phyloP scores from a whole-genome alignment of 92 coral and sea anemone genomes.

The Phymanthus crucifer region DNA sequence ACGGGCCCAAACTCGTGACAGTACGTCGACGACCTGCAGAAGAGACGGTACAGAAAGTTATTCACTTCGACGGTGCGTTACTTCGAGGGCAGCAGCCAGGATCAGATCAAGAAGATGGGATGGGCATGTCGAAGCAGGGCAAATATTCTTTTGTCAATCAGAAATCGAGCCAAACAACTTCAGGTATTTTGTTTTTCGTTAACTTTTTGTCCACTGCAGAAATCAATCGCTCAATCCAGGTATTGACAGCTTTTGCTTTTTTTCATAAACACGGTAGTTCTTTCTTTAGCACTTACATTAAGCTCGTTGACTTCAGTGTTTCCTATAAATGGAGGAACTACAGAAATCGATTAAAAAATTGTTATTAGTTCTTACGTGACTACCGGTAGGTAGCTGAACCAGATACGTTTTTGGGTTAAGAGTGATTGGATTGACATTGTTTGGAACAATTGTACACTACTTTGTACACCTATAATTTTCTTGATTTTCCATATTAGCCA shows the following conservation, averaged over 20 bases:
- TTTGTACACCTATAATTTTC: too few species aligned
- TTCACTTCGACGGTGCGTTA: constrained; percentile 27
- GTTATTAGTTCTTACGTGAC: too few species aligned
- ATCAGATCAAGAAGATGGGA: constrained; percentile 28
- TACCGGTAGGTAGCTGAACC: too few species aligned
- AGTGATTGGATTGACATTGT: background rate
- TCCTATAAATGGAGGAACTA: too few species aligned
- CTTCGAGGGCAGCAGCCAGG: constrained; percentile 4
- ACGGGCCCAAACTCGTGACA: constrained; percentile 33
- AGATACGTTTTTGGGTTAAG: too few species aligned
- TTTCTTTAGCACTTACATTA: too few species aligned
- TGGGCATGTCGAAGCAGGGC: constrained; percentile 33
- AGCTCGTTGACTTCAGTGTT: too few species aligned
- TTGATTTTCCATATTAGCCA: background rate
- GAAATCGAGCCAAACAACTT: background rate
- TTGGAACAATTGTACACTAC: background rate
- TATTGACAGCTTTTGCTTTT: background rate
- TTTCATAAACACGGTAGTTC: too few species aligned
- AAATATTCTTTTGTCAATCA: constrained; percentile 31
- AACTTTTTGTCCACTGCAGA: background rate
- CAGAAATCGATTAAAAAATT: too few species aligned
- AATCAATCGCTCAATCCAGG: background rate
- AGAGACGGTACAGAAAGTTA: constrained; percentile 27
- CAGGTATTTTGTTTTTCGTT: constrained; percentile 8
- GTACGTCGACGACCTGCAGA: constrained; percentile 31